Evolutionary conservation across 2,797 vertebrate genomes (phyloP).

Genomic region (Sebastes iracundus): DNA sequence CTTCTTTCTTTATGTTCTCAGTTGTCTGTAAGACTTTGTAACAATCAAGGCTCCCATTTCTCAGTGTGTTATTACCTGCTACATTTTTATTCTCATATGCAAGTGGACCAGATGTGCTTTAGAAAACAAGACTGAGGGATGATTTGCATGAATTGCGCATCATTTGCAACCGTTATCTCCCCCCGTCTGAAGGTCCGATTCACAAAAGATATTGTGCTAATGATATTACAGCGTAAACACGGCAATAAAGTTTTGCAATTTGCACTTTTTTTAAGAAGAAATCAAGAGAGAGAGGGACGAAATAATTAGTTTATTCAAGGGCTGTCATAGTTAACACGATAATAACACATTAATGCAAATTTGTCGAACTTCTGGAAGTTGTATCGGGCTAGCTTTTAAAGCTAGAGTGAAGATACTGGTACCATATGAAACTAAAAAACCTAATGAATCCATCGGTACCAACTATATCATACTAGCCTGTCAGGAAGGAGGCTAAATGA

Average conservation of each 20-base stretch:
- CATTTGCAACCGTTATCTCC: background rate
- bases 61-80: background rate
- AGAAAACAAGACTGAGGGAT: background rate
- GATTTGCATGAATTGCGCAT: background rate
- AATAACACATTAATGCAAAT: too few species aligned
- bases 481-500: rapidly evolving
- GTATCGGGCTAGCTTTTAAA: too few species aligned
- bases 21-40: background rate
- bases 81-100: background rate
- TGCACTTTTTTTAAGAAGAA: background rate
- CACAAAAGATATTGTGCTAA: background rate
- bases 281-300: background rate
- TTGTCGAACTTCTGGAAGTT: rapidly evolving
- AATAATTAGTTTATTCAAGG: background rate
- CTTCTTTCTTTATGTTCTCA: background rate
- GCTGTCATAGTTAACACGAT: too few species aligned
- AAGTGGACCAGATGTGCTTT: background rate
- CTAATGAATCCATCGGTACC: too few species aligned
- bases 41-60: background rate
- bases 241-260: background rate
- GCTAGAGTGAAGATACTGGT: rapidly evolving
- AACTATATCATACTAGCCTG: too few species aligned
- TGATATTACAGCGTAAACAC: background rate
- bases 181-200: background rate
- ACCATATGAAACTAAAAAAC: too few species aligned